Evolutionary conservation across 1,140 invertebrate species (phyloP), one percentile per base, ranked within the genome.

Genomic region (Aphelenchoides fujianensis): DNA sequence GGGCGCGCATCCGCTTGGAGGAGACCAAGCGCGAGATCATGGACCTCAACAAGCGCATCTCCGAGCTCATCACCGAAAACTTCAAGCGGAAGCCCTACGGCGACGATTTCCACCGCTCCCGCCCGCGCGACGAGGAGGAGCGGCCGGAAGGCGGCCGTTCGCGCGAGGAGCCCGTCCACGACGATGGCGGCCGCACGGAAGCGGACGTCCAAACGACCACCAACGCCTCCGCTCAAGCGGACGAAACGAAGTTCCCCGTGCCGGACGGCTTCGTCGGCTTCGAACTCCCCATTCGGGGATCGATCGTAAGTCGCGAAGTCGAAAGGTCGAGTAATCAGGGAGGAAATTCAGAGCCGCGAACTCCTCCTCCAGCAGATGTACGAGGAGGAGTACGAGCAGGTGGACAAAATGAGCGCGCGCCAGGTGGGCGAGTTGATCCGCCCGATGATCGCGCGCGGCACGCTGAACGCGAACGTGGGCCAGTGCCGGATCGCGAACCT

Each of bases 301-400:
- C 23, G 7, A 59, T 59, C 23, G 55, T 59, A 59, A 59, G 55
- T 7, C 28, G 34, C 34, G 28, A 16, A 59, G 12, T 5, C 7
- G 27, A 7, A 59, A 59, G 34, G 34, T 5, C 19, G 12, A 59
- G 34, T 7, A 16, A 12, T 23, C 23, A 19, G n/a, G n/a, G n/a
- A n/a, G n/a, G 27, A 59, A 5, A 5, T 59, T 59, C 23, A 59
- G 55, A 59, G 55, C 23, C 55, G 55, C 34, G 55, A 59, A 59
- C 5, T 59, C 12, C 23, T 59, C 5, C 5, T 7, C 7, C 5
- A 59, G 34, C 55, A 59, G 55, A 7, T 59, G 5, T 59, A 59
- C 19, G 5, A 59, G 34, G 55, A 59, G 23, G 55, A 59, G 34
- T 59, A 7, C 19, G 55, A 59, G 7, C 12, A 16, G 5, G 5